A percentile compares a stretch with the other conserved stretches of the same genome.
phyloP scores from a whole-genome alignment of 2,797 vertebrate genomes.

The Sitta carolinensis region DNA sequence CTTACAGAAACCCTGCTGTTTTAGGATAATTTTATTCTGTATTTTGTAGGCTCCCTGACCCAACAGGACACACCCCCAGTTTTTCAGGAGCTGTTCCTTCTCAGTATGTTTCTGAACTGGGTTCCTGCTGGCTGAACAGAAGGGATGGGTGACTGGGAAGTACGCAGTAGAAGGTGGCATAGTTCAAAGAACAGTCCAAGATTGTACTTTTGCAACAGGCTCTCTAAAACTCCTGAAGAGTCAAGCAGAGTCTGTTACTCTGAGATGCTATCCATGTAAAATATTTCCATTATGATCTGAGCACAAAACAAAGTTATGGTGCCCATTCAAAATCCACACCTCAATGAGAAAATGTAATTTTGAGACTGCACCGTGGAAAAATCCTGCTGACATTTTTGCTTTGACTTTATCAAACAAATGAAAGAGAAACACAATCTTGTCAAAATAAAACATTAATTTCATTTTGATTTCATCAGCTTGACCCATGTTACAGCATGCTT shows the following conservation, averaged over 20 bases:
- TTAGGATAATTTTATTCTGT: neutral
- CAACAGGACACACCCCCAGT: neutral
- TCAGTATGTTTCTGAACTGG: neutral
- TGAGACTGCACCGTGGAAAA: neutral
- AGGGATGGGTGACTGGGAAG: neutral
- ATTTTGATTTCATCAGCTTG: conserved; percentile 42
- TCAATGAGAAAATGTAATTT: conserved; percentile 9
- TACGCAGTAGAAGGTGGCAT: neutral
- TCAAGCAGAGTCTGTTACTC: neutral
- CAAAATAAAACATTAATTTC: conserved; percentile 50
- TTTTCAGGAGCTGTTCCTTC: neutral
- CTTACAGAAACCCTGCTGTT: neutral
- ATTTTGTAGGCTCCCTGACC: neutral
- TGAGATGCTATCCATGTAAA: neutral
- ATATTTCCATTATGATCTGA: neutral
- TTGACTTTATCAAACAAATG: conserved; percentile 26
- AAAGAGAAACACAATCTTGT: conserved; percentile 45
- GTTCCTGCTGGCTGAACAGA: neutral
- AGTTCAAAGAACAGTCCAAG: neutral
- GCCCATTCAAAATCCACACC: conserved; percentile 1
- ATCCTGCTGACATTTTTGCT: conserved; percentile 20
- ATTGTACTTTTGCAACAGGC: neutral
- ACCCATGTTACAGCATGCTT: conserved; percentile 25
- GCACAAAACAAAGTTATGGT: neutral
- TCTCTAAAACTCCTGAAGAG: neutral